phyloP scores from a whole-genome alignment of 2,888 invertebrate genomes.

The Drosophila crucigera region DNA sequence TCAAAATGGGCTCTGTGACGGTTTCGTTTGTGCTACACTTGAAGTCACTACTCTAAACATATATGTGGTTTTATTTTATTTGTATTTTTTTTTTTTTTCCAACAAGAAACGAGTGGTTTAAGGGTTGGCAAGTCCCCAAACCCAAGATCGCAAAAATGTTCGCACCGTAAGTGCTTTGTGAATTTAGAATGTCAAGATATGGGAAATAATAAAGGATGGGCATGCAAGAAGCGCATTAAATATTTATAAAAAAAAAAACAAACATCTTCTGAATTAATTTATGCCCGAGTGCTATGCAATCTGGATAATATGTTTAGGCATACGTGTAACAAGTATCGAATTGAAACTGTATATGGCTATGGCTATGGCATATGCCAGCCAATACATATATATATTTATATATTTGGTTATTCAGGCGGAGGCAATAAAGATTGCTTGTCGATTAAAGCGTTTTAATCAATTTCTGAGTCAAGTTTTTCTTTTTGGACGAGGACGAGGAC shows the following conservation, averaged over 20 bases:
- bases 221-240: not conserved
- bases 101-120: not conserved
- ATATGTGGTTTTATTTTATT: not conserved
- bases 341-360: not conserved
- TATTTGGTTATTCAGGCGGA: not conserved
- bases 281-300: not conserved
- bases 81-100: not conserved
- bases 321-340: not conserved
- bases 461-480: slow-evolving; percentile 32
- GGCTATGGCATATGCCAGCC: not conserved
- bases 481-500: slow-evolving; percentile 7
- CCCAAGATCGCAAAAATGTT: not conserved
- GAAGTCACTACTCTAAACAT: slow-evolving; percentile 24
- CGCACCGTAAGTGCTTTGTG: not conserved
- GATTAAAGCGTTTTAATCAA: slow-evolving; percentile 51
- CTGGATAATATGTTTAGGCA: not conserved
- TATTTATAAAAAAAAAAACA: not conserved
- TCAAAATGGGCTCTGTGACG: slow-evolving; percentile 28
- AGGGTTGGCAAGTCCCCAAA: not conserved
- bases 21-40: slow-evolving; percentile 36
- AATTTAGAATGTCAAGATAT: not conserved
- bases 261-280: not conserved
- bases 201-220: not conserved
- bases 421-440: slow-evolving; percentile 17
- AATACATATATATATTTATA: not conserved